A percentile compares a stretch with the other conserved stretches of the same genome.
These are phyloP conservation scores for Macropodus opercularis DNA, from an alignment of 2,797 vertebrate species.

Conservation along the genomic window DNA sequence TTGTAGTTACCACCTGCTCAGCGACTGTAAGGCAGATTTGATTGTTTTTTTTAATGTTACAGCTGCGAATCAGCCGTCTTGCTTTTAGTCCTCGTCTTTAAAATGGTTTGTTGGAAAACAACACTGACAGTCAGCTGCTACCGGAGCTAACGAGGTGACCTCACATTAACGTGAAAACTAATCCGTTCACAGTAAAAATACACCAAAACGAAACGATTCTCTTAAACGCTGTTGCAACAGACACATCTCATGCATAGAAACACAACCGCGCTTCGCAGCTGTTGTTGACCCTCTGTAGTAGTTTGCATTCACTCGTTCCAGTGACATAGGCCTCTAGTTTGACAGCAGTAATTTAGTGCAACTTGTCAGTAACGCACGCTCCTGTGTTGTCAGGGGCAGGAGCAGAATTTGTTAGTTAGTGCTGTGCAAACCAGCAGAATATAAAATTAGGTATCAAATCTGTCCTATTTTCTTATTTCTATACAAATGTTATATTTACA, in stretches of 20 bases:
- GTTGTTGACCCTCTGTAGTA: neutral
- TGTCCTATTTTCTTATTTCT: neutral
- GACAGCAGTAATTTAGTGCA: constrained; percentile 32
- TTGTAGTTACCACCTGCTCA: constrained; percentile 4
- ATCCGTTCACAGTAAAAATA: constrained; percentile 26
- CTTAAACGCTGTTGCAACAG: constrained; percentile 9
- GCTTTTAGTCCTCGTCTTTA: neutral
- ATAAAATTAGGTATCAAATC: neutral
- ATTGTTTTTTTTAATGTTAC: constrained; percentile 26
- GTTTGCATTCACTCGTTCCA: constrained; percentile 5
- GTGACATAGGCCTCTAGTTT: constrained; percentile 22
- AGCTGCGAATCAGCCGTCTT: constrained; percentile 21
- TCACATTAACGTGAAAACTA: neutral
- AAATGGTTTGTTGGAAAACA: constrained; percentile 9
- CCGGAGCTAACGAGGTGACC: neutral
- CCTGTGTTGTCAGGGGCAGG: neutral
- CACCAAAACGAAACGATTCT: neutral
- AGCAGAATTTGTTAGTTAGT: neutral
- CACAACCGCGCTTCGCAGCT: constrained; percentile 24
- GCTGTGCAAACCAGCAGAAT: constrained; percentile 9
- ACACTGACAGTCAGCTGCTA: neutral
- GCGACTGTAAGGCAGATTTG: constrained; percentile 45
- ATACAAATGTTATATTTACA: neutral
- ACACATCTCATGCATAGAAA: constrained; percentile 30
- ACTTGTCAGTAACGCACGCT: neutral